Evolutionary conservation across 2,797 vertebrate genomes (phyloP), one percentile per base, ranked within the genome.

Genomic region (Pteropus rufus): DNA sequence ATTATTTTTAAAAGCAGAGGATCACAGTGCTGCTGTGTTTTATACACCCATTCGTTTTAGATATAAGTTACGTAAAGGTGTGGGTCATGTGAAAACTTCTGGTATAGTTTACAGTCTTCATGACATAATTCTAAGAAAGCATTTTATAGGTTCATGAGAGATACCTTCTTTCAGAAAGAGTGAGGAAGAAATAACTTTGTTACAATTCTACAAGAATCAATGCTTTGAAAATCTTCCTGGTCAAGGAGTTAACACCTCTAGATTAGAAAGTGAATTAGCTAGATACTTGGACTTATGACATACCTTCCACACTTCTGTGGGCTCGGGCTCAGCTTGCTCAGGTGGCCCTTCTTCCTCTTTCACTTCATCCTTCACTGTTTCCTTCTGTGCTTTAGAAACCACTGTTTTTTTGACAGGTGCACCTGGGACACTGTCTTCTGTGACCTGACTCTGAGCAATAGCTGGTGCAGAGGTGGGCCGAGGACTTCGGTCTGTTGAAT

Each of bases 381-480:
- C 98, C 97, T 98, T 99, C 93, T 98, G 98, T 97, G 89, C 12
- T 98, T 98, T 98, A 29, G 96, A 24, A 69, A 81, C 58, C 97
- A 97, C 94, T 96, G 12, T 84, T 29, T 95, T 98, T 97, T 97
- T 52, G 95, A 83, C 1, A n/a, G 97, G 1, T 49, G 98, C 88
- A 76, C 98, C 98, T 36, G 98, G 87, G 58, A 82, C 92, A 21
- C 26, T 69, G 3, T 94, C 95, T 36, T 98, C 98, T 34, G 96
- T 80, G 29, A 97, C 54, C 31, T 98, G 98, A 94, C 98, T 98
- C 96, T 99, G 99, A 91, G 99, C 98, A 93, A 99, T 99, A 96
- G 99, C 98, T 0, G 99, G 99, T 31, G 99, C 99, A 2, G 99
- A 99, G 96, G 99, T 99, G 7, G 99, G 99, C 81, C 99, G 99